Conservation (phyloP, 2,113 vertebrate genomes). For the Peromyscus leucopus region DNA sequence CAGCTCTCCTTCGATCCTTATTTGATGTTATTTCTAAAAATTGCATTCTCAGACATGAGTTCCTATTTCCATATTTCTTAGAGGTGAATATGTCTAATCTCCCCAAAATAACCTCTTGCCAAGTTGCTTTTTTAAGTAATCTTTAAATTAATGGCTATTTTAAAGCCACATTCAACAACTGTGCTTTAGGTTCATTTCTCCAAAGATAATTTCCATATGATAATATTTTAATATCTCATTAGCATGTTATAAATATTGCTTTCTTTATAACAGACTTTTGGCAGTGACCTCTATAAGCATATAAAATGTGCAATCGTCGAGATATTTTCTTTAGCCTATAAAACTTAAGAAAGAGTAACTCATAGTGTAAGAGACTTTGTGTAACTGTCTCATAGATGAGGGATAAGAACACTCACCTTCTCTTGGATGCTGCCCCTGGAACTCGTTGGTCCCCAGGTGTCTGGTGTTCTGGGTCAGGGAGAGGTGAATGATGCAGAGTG, state of each 20-base stretch:
- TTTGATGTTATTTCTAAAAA: slow-evolving; percentile 37
- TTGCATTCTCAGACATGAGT: background rate
- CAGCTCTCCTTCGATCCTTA: background rate
- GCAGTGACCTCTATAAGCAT: background rate
- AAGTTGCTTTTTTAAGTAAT: slow-evolving; percentile 38
- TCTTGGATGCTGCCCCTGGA: background rate
- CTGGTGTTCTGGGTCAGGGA: background rate
- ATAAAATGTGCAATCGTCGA: background rate
- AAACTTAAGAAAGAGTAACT: background rate
- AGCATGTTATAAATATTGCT: background rate
- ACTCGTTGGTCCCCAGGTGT: background rate
- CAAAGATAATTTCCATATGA: background rate
- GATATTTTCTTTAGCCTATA: background rate
- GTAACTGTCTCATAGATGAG: background rate
- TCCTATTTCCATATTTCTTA: background rate
- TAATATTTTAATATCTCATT: background rate
- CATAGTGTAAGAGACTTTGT: background rate
- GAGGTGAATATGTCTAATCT: background rate
- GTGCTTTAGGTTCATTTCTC: background rate
- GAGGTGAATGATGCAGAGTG: too few species aligned
- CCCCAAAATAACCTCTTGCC: slow-evolving; percentile 14
- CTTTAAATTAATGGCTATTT: slow-evolving; percentile 22
- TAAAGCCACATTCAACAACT: background rate
- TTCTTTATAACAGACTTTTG: background rate
- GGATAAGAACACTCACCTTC: background rate